These are phyloP conservation scores for Melanotaenia maccullochi DNA, from an alignment of 2,797 vertebrate species.

Conservation along the genomic window DNA sequence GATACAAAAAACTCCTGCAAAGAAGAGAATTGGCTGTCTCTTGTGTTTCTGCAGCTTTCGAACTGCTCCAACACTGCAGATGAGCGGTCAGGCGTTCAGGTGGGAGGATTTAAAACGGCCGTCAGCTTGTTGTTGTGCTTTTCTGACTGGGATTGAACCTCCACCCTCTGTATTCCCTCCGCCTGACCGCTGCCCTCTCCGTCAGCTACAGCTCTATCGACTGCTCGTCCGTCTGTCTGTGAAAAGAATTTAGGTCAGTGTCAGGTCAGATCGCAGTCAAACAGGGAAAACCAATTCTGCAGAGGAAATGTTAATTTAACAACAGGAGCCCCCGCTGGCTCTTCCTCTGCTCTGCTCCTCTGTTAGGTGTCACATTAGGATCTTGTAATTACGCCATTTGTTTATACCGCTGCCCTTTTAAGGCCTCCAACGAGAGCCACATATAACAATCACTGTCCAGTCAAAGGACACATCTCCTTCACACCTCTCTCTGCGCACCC, in stretches of 20 bases:
- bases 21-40: neutral
- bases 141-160: neutral
- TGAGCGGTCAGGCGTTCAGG: neutral
- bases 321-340: neutral
- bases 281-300: slow-evolving; percentile 29
- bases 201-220: slow-evolving; percentile 5
- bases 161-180: neutral
- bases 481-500: slow-evolving; percentile 21
- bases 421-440: slow-evolving; percentile 27
- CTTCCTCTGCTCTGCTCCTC: neutral
- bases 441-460: slow-evolving; percentile 65
- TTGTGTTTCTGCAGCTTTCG: neutral
- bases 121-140: neutral
- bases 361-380: slow-evolving; percentile 52
- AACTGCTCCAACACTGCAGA: neutral
- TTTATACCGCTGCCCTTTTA: slow-evolving; percentile 54
- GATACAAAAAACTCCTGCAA: neutral
- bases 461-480: slow-evolving; percentile 23
- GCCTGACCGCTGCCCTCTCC: slow-evolving; percentile 21
- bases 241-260: slow-evolving; percentile 62
- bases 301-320: slow-evolving; percentile 36
- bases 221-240: slow-evolving; percentile 19
- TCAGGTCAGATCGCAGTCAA: slow-evolving; percentile 63
- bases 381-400: slow-evolving; percentile 53
- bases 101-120: neutral